Evolutionary conservation across 2,888 invertebrate species (phyloP).

Genomic region (Dasysyrphus tricinctus): DNA sequence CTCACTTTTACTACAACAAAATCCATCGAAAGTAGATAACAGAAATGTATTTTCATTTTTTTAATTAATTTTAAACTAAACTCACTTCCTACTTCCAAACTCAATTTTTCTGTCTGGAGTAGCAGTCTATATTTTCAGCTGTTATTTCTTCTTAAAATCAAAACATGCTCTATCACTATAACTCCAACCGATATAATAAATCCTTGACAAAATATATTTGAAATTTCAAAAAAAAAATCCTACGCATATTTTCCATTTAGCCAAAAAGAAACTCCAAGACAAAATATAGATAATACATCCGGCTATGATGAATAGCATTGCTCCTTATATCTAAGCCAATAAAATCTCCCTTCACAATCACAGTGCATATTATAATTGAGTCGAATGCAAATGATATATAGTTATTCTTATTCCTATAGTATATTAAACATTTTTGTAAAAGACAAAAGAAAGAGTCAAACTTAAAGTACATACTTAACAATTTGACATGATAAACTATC

Average conservation of each 20-base stretch:
- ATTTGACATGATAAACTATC: constrained; percentile 80
- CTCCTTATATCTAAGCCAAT: constrained; percentile 14
- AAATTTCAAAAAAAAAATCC: constrained; percentile 22
- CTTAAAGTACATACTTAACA: constrained; percentile 19
- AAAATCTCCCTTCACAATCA: constrained; percentile 12
- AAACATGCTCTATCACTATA: not conserved
- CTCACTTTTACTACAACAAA: too few relatives aligned
- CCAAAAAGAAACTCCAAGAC: constrained; percentile 40
- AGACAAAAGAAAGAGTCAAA: constrained; percentile 22
- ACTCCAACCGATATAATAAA: not conserved
- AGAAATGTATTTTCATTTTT: too few relatives aligned
- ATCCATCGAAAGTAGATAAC: too few relatives aligned
- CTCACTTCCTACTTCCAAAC: too few relatives aligned
- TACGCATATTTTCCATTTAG: constrained; percentile 38
- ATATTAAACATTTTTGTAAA: not conserved
- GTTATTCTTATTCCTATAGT: too few relatives aligned
- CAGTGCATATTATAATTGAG: constrained; percentile 21
- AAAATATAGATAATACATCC: constrained; percentile 33
- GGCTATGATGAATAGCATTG: constrained; percentile 40
- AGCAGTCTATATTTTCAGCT: too few relatives aligned
- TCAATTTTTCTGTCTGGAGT: too few relatives aligned
- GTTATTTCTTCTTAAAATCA: not conserved
- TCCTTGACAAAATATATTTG: constrained; percentile 24
- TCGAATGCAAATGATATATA: constrained; percentile 36
- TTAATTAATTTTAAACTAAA: too few relatives aligned